These are phyloP conservation scores for Creontiades dilutus DNA, from an alignment of 2,888 invertebrate genomes.

Conservation along the genomic window DNA sequence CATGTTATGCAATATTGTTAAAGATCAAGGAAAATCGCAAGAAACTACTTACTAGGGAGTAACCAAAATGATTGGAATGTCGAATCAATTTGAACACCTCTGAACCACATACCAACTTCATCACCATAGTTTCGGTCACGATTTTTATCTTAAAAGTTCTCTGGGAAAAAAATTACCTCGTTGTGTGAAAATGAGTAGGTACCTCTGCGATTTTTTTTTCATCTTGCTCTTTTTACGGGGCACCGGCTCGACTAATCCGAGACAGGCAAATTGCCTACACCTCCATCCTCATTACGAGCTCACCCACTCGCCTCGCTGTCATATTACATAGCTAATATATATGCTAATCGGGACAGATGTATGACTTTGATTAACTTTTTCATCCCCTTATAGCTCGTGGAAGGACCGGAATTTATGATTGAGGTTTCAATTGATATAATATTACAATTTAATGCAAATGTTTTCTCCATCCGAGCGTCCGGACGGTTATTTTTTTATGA, in stretches of 20 bases:
- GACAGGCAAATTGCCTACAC: constrained; percentile 70
- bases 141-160: constrained; percentile 13
- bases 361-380: constrained; percentile 71
- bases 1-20: no score
- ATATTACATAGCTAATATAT: constrained; percentile 71
- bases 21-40: no score
- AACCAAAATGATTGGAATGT: no score
- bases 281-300: constrained; percentile 68
- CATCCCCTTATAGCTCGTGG: constrained; percentile 38
- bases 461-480: neutral
- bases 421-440: constrained; percentile 65
- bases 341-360: constrained; percentile 70
- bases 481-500: neutral
- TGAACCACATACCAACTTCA: no score
- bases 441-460: constrained; percentile 57
- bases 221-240: neutral
- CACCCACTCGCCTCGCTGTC: constrained; percentile 67
- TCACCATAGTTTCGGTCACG: constrained; percentile 29
- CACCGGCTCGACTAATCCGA: constrained; percentile 44
- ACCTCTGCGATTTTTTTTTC: constrained; percentile 45
- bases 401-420: constrained; percentile 42
- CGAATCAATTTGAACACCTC: no score
- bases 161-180: constrained; percentile 41
- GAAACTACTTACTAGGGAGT: no score
- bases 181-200: constrained; percentile 50